Percentiles rank a stretch among this genome's conserved stretches.
Evolutionary conservation across 2,888 invertebrate species (phyloP).

Genomic region (Nebria salina): DNA sequence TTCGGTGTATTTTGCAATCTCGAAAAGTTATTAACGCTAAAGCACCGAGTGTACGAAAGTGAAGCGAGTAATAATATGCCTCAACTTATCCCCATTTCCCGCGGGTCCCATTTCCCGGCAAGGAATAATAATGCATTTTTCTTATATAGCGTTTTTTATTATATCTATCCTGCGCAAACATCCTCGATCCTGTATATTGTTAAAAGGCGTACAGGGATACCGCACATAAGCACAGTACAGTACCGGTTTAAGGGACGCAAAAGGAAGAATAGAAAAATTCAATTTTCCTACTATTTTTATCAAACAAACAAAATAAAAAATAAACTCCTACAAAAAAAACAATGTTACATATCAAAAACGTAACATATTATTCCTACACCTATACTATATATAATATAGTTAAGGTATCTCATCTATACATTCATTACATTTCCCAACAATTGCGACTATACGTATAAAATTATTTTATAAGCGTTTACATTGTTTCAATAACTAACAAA

Average conservation of each 20-base stretch:
- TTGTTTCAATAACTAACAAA: no score
- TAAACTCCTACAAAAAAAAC: no score
- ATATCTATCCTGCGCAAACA: slow-evolving; percentile 62
- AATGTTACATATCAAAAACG: no score
- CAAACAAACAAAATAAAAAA: no score
- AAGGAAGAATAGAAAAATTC: no score
- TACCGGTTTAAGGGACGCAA: background rate
- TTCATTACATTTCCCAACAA: no score
- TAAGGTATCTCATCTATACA: no score
- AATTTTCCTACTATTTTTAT: no score
- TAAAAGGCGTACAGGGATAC: slow-evolving; percentile 53
- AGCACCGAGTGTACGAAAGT: slow-evolving; percentile 55
- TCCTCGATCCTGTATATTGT: slow-evolving; percentile 62
- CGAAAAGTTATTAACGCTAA: slow-evolving; percentile 59
- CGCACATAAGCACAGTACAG: background rate
- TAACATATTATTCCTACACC: no score
- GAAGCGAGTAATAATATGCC: slow-evolving; percentile 60
- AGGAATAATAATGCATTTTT: slow-evolving; percentile 65
- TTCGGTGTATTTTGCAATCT: background rate
- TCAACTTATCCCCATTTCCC: slow-evolving; percentile 59
- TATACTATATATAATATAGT: no score
- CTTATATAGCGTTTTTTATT: slow-evolving; percentile 64
- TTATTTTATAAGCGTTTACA: no score
- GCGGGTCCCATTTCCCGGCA: slow-evolving; percentile 59
- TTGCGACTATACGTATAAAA: no score